Evolutionary conservation across 1,140 invertebrate genomes (phyloP), one percentile per base, ranked within the genome.

Genomic region (Bombus huntii): DNA sequence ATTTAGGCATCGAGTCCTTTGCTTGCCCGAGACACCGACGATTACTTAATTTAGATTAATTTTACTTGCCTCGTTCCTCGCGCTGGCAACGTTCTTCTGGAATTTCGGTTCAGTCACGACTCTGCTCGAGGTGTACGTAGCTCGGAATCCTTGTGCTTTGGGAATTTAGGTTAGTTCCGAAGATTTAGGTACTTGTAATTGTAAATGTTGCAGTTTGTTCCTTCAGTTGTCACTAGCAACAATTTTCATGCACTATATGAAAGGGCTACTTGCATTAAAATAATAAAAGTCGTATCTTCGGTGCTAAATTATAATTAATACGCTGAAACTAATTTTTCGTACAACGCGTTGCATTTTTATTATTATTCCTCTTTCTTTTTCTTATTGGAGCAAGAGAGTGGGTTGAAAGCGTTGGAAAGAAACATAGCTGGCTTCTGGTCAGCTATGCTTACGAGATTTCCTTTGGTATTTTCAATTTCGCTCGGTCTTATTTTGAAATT

Each of bases 41-140:
- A 89, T 89, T 80, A 89, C 87, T 83, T 86, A 86, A 89, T 89
- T 89, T 80, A 86, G 87, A 89, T 89, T 89, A 89, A 89, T 89
- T 86, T 83, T 71, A 79, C 73, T 83, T 83, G 78, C 18, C 75
- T 82, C 66, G 87, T 62, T 81, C 81, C 82, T 89, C 42, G 15
- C 47, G 74, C 47, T 62, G 22, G 22, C 28, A 76, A 28, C 47
- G 53, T 73, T 88, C 28, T 53, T 81, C 34, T 59, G 76, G 76
- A 82, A n/a, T 72, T 72, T 72, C 39, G 12, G 0, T 71, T 39
- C 70, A 0, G 25, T 42, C 1, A 28, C 22, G 10, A 9, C 25
- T 25, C 25, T 39, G 6, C 22, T 39, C n/a, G 18, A 25, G 34
- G 0, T 53, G 18, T 22, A 53, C 47, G 18, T 53, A 53, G 0